Percentiles rank a stretch among this genome's conserved stretches.
phyloP scores from a whole-genome alignment of 2,797 vertebrate genomes.

The Gymnodraco acuticeps region DNA sequence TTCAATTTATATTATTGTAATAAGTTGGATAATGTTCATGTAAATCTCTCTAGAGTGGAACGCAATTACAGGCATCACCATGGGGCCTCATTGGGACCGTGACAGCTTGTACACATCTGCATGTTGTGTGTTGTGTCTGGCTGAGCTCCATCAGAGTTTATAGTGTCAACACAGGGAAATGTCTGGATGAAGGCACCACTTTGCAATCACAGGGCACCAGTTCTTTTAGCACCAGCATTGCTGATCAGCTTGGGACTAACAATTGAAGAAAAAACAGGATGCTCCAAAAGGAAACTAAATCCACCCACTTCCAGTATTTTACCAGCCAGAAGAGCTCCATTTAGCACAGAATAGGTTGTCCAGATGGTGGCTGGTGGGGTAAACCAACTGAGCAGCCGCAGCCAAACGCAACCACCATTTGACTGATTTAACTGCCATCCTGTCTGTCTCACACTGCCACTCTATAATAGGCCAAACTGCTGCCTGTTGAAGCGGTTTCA shows the following conservation, averaged over 20 bases:
- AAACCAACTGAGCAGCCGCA: slow-evolving; percentile 37
- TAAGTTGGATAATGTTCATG: slow-evolving; percentile 4
- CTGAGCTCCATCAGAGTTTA: slow-evolving; percentile 45
- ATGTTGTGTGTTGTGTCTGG: slow-evolving; percentile 59
- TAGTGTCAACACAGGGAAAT: slow-evolving; percentile 73
- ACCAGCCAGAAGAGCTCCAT: slow-evolving; percentile 21
- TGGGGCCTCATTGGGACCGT: neutral
- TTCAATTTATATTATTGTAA: neutral
- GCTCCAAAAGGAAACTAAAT: slow-evolving; percentile 32
- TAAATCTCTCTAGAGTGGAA: slow-evolving; percentile 10
- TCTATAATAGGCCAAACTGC: slow-evolving; percentile 1
- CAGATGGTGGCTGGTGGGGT: slow-evolving; percentile 55
- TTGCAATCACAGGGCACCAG: slow-evolving; percentile 47
- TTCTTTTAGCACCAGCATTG: slow-evolving; percentile 48
- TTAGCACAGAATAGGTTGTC: slow-evolving; percentile 34
- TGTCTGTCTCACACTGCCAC: slow-evolving; percentile 30
- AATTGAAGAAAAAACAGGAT: neutral
- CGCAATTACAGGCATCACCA: slow-evolving; percentile 15
- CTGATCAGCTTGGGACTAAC: slow-evolving; percentile 13
- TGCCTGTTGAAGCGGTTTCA: slow-evolving; percentile 3
- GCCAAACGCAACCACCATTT: slow-evolving; percentile 46
- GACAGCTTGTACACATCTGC: slow-evolving; percentile 34
- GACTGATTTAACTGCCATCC: slow-evolving; percentile 42
- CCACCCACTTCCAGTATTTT: slow-evolving; percentile 37
- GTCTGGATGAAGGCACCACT: slow-evolving; percentile 73